These are phyloP conservation scores for Caenorhabditis angaria DNA, from an alignment of 2,888 invertebrate genomes.

Conservation along the genomic window DNA sequence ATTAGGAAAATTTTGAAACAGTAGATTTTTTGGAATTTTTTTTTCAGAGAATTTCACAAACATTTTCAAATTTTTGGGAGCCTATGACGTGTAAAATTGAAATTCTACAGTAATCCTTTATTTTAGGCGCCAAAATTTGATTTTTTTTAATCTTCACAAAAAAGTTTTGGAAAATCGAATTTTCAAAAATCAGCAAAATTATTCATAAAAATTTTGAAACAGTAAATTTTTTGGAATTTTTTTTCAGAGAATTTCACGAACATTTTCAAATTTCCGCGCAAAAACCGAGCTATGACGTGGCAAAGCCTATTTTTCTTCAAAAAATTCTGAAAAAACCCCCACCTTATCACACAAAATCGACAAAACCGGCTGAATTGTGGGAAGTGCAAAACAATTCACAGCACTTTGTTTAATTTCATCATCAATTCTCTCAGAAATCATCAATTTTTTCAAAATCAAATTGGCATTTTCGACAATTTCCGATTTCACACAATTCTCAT, in stretches of 20 bases:
- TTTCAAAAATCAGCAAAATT: neutral
- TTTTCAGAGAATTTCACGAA: neutral
- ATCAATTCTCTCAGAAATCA: neutral
- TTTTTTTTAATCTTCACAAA: neutral
- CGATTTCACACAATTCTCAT: neutral
- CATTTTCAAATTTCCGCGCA: neutral
- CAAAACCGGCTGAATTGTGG: neutral
- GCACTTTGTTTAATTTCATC: constrained; percentile 1
- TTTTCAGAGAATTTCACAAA: neutral
- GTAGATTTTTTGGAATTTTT: neutral
- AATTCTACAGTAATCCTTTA: too few species aligned
- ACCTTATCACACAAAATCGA: neutral
- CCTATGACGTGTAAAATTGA: neutral
- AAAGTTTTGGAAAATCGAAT: neutral
- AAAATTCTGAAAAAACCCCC: neutral
- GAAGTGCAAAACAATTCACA: neutral
- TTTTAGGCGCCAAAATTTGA: too few species aligned
- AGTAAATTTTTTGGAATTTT: neutral
- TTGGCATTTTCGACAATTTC: neutral
- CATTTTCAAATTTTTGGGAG: neutral
- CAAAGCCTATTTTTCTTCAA: too few species aligned
- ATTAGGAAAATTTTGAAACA: neutral
- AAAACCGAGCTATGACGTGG: too few species aligned
- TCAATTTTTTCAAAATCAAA: neutral
- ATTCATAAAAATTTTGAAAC: neutral